A percentile compares a stretch with the other conserved stretches of the same genome.
These are phyloP conservation scores for Hipposideros larvatus DNA, from an alignment of 2,797 vertebrate species.

Conservation along the genomic window DNA sequence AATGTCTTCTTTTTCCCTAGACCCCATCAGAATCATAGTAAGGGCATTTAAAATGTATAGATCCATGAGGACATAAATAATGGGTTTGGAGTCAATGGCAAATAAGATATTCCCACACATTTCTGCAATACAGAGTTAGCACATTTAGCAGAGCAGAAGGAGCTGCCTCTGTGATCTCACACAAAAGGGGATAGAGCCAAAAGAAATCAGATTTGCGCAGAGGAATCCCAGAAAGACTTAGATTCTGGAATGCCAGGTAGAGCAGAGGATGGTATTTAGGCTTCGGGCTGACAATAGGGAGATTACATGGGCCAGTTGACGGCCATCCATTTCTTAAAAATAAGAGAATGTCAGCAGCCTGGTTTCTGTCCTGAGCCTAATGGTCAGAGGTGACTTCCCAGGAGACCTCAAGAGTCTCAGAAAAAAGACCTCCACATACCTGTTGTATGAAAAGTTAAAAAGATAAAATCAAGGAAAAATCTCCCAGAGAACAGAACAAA, in stretches of 20 bases:
- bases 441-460: conserved; percentile 21
- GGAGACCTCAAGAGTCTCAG: background rate
- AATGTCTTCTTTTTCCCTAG: background rate
- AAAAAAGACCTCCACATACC: background rate
- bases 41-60: background rate
- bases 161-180: background rate
- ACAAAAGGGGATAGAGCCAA: background rate
- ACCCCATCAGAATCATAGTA: background rate
- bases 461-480: background rate
- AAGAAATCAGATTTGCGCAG: background rate
- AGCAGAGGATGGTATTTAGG: background rate
- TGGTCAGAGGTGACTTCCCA: background rate
- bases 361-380: background rate
- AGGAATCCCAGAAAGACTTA: background rate
- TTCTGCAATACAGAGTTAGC: background rate
- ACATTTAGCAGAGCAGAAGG: background rate
- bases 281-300: background rate
- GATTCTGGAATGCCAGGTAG: background rate
- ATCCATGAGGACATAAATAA: background rate
- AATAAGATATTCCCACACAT: background rate
- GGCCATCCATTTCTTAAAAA: background rate
- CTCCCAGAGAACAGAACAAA: background rate
- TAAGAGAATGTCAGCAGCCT: background rate
- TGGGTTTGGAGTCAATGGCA: background rate
- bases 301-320: background rate